Base-by-base conservation (phyloP, 2,797 vertebrate genomes). In the Peromyscus melanophrys region DNA sequence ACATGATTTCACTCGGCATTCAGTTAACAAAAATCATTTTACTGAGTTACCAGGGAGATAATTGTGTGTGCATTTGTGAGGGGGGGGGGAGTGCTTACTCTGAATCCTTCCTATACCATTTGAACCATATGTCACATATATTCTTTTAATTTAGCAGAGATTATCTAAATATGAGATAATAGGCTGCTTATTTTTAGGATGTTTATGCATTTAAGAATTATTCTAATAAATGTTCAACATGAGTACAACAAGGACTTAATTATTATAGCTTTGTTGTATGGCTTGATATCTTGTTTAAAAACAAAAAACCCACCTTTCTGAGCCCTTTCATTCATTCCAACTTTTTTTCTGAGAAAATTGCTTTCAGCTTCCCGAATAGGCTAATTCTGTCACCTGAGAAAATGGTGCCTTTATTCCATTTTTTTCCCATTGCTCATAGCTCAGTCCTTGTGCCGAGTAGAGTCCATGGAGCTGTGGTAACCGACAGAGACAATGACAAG, bases 91-190 rank as follows among this genome's bases (percentile, higher is more conserved):
- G 11, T 52, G 43, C 78, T 78, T 43, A 21, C 49, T 90, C 88
- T 78, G 40, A 95, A 75, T 77, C n/a, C 46, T 88, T 90, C 76
- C 76, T 43, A 12, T 31, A 78, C 67, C 57, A 4, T 71, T 93
- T 81, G 73, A 69, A 82, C 88, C 92, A 90, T 96, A 75, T 71
- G 93, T 75, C 46, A 34, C 6, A 21, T 81, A 73, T 80, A 29
- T 95, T 93, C 34, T 71, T 96, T 95, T 83, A 83, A 94, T 94
- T 96, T 89, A 96, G 75, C 46, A 84, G n/a, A n/a, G 69, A 75
- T 96, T 92, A 82, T 81, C 34, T 16, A 61, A 95, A 76, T 78
- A n/a, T 4, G 0, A 83, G 21, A 73, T 93, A 93, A 96, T 46
- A 61, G 43, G 61, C 52, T 87, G 69, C 69, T 93, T 83, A 49